phyloP scores from a whole-genome alignment of 1,140 invertebrate species.

The Drosophila melanogaster region Release_6_plus_ISO1_MT NT_033777.3:13929001-13929500 shows the following conservation, averaged over 20 bases:
- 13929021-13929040: slow-evolving; percentile 8
- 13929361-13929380: slow-evolving; percentile 37
- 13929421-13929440: slow-evolving; percentile 28
- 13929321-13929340: slow-evolving; percentile 23
- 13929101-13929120: slow-evolving; percentile 78
- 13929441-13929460: slow-evolving; percentile 16
- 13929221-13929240: slow-evolving; percentile 12
- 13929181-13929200: slow-evolving; percentile 75
- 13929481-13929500: background rate
- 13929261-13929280: slow-evolving; percentile 44
- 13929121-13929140: slow-evolving; percentile 68
- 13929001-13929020: slow-evolving; percentile 17
- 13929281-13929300: slow-evolving; percentile 21
- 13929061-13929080: slow-evolving; percentile 72
- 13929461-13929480: too few species aligned
- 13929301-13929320: slow-evolving; percentile 45
- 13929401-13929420: slow-evolving; percentile 44
- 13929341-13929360: slow-evolving; percentile 60
- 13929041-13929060: slow-evolving; percentile 23
- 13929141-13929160: slow-evolving; percentile 60
- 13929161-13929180: slow-evolving; percentile 22
- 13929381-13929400: slow-evolving; percentile 35
- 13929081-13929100: slow-evolving; percentile 78
- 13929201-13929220: slow-evolving; percentile 65
- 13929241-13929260: slow-evolving; percentile 22